Evolutionary conservation across 2,888 invertebrate genomes (phyloP).

Genomic region (Linnaemya tessellans): DNA sequence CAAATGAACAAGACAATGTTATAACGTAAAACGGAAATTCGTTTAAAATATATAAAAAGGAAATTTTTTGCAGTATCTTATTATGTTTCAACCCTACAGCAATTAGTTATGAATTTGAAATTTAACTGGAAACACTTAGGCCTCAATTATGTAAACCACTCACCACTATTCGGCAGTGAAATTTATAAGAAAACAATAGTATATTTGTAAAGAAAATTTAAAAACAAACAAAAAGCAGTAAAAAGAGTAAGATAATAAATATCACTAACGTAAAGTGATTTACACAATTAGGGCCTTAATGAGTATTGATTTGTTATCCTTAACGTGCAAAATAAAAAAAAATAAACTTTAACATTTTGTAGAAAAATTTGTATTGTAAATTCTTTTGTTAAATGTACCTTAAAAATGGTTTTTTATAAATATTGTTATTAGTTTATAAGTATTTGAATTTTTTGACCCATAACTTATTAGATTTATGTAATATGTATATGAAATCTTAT

Average conservation of each 20-base stretch:
- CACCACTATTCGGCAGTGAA: too few species aligned
- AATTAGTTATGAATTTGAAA: not conserved
- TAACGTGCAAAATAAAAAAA: not conserved
- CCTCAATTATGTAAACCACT: too few species aligned
- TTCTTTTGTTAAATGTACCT: slow-evolving; percentile 20
- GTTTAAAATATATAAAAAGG: slow-evolving; percentile 8
- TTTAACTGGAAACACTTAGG: not conserved
- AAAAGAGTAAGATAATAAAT: too few species aligned
- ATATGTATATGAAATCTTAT: slow-evolving; percentile 21
- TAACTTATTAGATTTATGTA: slow-evolving; percentile 3
- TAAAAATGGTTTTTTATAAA: slow-evolving; percentile 5
- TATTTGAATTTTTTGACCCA: slow-evolving; percentile 4
- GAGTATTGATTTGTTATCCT: not conserved
- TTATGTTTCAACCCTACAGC: not conserved
- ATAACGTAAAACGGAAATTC: not conserved
- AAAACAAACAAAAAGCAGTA: too few species aligned
- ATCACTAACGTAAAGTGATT: too few species aligned
- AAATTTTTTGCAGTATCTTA: not conserved
- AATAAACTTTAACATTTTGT: not conserved
- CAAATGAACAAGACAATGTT: not conserved
- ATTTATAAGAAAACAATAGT: not conserved
- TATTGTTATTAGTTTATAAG: slow-evolving; percentile 44
- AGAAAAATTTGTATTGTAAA: slow-evolving; percentile 3
- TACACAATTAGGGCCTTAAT: not conserved
- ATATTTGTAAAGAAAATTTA: too few species aligned